Conservation (phyloP, 2,113 vertebrate genomes). For the Pachypanchax playfairii region DNA sequence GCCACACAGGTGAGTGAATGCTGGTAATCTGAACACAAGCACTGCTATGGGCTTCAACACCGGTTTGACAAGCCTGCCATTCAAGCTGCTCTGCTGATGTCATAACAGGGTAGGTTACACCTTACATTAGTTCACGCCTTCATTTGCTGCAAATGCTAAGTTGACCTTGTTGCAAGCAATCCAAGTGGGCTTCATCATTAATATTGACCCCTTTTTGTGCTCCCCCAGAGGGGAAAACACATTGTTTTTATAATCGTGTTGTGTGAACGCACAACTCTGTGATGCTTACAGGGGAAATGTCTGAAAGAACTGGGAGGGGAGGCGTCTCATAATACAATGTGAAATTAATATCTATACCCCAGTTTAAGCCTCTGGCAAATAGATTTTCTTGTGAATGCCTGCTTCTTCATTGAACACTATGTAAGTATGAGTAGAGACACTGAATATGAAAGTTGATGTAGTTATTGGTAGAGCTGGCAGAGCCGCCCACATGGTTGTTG, state of each 20-base stretch:
- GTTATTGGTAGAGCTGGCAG: slow-evolving; percentile 6
- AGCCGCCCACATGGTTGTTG: slow-evolving; percentile 10
- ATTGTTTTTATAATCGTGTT: slow-evolving; percentile 1
- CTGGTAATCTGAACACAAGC: slow-evolving; percentile 6
- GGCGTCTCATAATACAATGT: not conserved
- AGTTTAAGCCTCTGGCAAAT: not conserved
- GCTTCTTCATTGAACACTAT: slow-evolving; percentile 7
- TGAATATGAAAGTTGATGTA: slow-evolving; percentile 1
- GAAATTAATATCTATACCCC: slow-evolving; percentile 1
- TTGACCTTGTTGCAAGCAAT: not conserved
- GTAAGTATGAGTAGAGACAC: slow-evolving; percentile 17
- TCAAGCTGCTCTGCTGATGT: slow-evolving; percentile 56
- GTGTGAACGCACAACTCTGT: slow-evolving; percentile 15
- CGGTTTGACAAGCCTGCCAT: slow-evolving; percentile 65
- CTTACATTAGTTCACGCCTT: not conserved
- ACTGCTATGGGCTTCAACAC: slow-evolving; percentile 45
- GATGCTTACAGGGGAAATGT: slow-evolving; percentile 1
- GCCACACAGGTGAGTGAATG: slow-evolving; percentile 24
- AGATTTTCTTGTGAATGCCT: not conserved
- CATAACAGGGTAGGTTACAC: slow-evolving; percentile 44
- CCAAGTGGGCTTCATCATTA: not conserved
- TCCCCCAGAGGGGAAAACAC: not conserved
- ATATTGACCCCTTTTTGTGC: not conserved
- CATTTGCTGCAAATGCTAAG: not conserved
- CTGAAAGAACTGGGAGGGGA: slow-evolving; percentile 27